A percentile compares a stretch with the other conserved stretches of the same genome.
These are phyloP conservation scores for Nematopogon swammerdamellus DNA, from an alignment of 2,888 invertebrate genomes.

Conservation along the genomic window DNA sequence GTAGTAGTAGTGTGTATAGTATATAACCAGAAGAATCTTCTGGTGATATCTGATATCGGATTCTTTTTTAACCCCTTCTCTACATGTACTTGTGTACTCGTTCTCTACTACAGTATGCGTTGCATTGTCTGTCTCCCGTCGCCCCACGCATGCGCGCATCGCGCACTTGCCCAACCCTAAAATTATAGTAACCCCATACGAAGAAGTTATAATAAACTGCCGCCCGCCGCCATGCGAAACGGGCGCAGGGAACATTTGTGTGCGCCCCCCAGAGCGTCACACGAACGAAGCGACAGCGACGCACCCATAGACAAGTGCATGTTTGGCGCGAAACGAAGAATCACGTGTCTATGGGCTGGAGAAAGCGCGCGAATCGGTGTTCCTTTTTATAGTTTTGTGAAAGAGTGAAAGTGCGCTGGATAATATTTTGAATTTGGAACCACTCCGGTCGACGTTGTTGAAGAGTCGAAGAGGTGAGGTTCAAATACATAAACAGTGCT, in stretches of 20 bases:
- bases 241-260: neutral
- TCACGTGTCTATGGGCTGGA: neutral
- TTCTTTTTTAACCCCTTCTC: too few species aligned
- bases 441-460: too few species aligned
- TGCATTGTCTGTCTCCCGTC: neutral
- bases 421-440: too few species aligned
- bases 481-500: too few species aligned
- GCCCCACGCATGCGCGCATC: conserved; percentile 45
- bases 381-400: neutral
- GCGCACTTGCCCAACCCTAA: conserved; percentile 37
- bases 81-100: too few species aligned
- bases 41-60: too few species aligned
- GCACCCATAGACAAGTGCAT: neutral
- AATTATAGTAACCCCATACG: conserved; percentile 32
- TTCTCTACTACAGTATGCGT: too few species aligned
- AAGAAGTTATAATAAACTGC: neutral
- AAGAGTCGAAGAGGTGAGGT: too few species aligned
- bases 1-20: too few species aligned
- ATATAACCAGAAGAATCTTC: too few species aligned
- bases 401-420: too few species aligned
- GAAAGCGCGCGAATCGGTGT: neutral
- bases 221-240: neutral
- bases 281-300: neutral
- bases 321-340: neutral
- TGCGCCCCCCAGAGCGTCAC: neutral